phyloP scores from a whole-genome alignment of 2,113 vertebrate species.

The Eleginops maclovinus region DNA sequence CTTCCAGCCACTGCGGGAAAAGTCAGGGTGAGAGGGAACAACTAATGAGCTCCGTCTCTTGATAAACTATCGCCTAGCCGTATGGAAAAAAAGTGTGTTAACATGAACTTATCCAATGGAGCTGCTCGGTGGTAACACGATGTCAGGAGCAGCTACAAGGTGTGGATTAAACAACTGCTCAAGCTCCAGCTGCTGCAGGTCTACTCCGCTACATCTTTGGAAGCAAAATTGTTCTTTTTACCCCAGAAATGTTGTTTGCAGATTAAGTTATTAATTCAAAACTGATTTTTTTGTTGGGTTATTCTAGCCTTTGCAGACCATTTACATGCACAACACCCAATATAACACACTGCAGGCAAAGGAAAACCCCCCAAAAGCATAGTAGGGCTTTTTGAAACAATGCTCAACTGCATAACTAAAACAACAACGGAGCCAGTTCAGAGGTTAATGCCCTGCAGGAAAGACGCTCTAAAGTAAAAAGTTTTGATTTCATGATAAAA shows the following conservation, averaged over 20 bases:
- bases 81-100: conserved; percentile 6
- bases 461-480: neutral
- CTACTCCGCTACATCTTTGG: too few relatives aligned
- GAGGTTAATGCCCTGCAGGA: conserved; percentile 5
- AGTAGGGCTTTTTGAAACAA: too few relatives aligned
- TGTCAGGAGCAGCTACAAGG: conserved; percentile 3
- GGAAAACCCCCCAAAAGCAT: too few relatives aligned
- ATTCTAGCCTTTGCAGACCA: too few relatives aligned
- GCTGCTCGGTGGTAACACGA: neutral
- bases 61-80: conserved; percentile 6
- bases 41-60: conserved; percentile 23
- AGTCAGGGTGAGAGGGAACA: neutral
- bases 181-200: too few relatives aligned
- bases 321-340: too few relatives aligned
- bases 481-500: neutral
- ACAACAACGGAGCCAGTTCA: neutral
- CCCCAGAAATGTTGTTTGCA: too few relatives aligned
- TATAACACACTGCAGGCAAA: too few relatives aligned
- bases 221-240: too few relatives aligned
- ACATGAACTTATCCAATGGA: conserved; percentile 18
- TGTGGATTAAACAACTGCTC: neutral
- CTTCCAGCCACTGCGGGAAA: conserved; percentile 30
- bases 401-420: neutral
- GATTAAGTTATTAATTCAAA: too few relatives aligned
- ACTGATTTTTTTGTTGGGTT: too few relatives aligned